phyloP scores from a whole-genome alignment of 2,113 vertebrate genomes.

The Pelmatolapia mariae region DNA sequence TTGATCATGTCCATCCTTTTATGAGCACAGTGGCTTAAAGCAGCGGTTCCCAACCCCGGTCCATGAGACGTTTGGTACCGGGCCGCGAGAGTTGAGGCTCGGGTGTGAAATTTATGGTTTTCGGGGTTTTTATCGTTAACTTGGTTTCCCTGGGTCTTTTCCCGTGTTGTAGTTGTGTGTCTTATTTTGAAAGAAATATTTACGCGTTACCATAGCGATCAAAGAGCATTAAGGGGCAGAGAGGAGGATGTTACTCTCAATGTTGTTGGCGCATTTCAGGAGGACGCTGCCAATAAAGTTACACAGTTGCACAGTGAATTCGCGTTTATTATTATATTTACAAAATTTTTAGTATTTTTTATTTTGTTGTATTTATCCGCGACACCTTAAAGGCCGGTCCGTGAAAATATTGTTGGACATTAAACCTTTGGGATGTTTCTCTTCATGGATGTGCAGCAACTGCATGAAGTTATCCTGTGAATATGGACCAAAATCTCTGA shows the following conservation, averaged over 20 bases:
- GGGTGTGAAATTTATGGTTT: background rate
- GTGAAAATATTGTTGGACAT: background rate
- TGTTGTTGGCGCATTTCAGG: background rate
- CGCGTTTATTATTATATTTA: accelerated
- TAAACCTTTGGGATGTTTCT: accelerated
- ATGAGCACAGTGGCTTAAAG: background rate
- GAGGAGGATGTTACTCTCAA: background rate
- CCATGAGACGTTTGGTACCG: accelerated
- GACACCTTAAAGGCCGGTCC: accelerated
- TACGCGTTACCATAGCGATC: accelerated
- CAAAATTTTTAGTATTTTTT: background rate
- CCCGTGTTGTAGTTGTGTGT: accelerated
- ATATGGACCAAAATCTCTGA: background rate
- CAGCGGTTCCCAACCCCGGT: accelerated
- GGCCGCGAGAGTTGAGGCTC: accelerated
- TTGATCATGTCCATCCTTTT: background rate
- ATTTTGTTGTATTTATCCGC: background rate
- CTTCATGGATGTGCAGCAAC: background rate
- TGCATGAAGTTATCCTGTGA: background rate
- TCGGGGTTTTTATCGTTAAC: background rate
- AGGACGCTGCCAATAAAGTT: background rate
- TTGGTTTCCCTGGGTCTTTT: accelerated
- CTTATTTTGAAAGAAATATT: background rate
- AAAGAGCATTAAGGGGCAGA: background rate
- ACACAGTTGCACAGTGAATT: background rate